Base-by-base conservation (phyloP, 2,888 invertebrate species). In the Phortica okadai region DNA sequence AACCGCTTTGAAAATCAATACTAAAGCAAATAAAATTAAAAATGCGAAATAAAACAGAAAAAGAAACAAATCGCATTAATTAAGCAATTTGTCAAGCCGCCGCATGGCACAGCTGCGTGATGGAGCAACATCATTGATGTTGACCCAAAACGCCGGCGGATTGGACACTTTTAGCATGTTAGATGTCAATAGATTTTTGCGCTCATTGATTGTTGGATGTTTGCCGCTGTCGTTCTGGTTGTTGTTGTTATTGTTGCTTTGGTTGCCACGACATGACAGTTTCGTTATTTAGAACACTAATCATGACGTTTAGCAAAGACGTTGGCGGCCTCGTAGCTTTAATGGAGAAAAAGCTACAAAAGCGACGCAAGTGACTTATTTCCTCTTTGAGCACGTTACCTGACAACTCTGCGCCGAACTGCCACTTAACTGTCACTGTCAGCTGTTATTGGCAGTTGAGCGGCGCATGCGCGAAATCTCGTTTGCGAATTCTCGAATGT, bases 11-110 rank as follows among this genome's bases (percentile, higher is more conserved):
- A 25, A 25, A 21, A 21, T 10, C 25, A 16, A 73, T 25, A 21
- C 42, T 1, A 11, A 66, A 33, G 73, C n/a, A 67, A 78, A 77
- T 33, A 33, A 33, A 33, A 33, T 33, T 33, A 33, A 33, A 33
- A 33, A 33, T 33, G 33, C 33, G 33, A 69, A 76, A 79, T 21
- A 21, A 78, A 78, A 82, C 81, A 86, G 86, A 84, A 69, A 76
- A 79, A n/a, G n/a, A 78, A 78, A 82, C 81, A 86, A 87, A 84
- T 82, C 78, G 83, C 78, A 83, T 88, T 85, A 85, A 88, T 85
- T 86, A 86, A 86, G 87, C 83, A 85, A 85, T 85, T 85, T 85
- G 88, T 88, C 87, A 86, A 76, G 82, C 77, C 70, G 77, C 87
- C 33, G 33, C 33, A 33, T 33, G 33, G 69, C 69, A 62, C 62